Evolutionary conservation across 2,113 vertebrate species (phyloP).

Genomic region (Junco hyemalis): DNA sequence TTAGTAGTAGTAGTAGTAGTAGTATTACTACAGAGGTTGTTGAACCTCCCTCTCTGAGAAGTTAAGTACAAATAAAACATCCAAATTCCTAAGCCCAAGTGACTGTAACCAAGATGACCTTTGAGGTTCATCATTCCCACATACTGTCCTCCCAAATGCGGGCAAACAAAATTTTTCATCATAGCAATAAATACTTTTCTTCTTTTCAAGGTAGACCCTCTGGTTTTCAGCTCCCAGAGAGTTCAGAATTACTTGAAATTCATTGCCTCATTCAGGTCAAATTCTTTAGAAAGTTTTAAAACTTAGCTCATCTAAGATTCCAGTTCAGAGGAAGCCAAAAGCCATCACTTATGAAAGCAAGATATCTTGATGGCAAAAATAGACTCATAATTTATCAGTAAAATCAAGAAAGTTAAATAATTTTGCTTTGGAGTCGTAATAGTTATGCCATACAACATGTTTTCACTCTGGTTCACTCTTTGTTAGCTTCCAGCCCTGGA

Average conservation of each 20-base stretch:
- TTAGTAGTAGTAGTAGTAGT: too few species aligned
- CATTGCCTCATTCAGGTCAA: neutral
- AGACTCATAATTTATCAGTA: neutral
- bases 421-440: neutral
- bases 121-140: neutral
- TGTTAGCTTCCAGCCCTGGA: neutral
- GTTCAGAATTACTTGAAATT: neutral
- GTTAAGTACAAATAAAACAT: neutral
- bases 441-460: neutral
- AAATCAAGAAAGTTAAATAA: neutral
- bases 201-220: neutral
- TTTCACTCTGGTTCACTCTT: neutral
- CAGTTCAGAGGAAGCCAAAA: neutral
- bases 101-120: neutral
- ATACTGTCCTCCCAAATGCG: neutral
- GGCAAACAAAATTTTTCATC: neutral
- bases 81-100: neutral
- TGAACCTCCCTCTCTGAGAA: neutral
- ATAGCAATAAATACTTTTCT: neutral
- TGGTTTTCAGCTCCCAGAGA: neutral
- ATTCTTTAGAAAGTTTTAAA: neutral
- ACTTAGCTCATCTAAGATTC: neutral
- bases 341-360: neutral
- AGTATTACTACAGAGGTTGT: neutral
- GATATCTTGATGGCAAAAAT: neutral